Conservation (phyloP, 37 sponge, comb jelly and placozoan species). For the Diacarnus erythraeanus region DNA sequence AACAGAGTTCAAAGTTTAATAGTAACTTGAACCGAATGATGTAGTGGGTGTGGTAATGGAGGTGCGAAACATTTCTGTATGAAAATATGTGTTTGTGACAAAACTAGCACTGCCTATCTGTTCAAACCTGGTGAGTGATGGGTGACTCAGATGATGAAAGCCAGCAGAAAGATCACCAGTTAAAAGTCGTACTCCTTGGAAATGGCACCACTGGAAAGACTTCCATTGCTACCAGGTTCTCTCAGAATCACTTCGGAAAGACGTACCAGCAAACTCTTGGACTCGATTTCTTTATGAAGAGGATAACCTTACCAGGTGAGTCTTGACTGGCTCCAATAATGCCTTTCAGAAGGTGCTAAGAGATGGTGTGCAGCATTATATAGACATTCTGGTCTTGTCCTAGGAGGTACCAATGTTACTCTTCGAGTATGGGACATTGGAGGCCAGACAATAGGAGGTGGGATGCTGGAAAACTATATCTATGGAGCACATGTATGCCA, state of each 20-base stretch:
- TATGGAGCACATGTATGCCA: constrained; percentile 85
- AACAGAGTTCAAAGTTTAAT: no score
- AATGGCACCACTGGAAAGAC: constrained; percentile 98
- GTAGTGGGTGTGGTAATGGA: no score
- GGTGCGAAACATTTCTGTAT: no score
- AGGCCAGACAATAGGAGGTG: constrained; percentile 94
- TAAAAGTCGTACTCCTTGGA: constrained; percentile 93
- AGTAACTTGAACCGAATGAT: no score
- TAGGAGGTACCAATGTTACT: constrained; percentile 76
- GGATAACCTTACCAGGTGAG: constrained; percentile 80
- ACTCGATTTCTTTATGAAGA: constrained; percentile 93
- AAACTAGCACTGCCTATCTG: no score
- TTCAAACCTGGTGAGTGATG: no score
- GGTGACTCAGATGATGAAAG: constrained; percentile 53
- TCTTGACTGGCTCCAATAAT: neutral
- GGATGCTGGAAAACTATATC: constrained; percentile 94
- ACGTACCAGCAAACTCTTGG: constrained; percentile 94
- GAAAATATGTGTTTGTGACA: no score
- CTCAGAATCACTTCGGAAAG: constrained; percentile 86
- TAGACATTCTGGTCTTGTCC: no score
- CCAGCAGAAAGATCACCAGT: constrained; percentile 52
- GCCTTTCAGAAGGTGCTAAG: neutral
- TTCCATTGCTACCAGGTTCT: constrained; percentile 74
- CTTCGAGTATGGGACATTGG: constrained; percentile 99
- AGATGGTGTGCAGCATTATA: neutral